Percentiles rank a stretch among this genome's conserved stretches.
These are phyloP conservation scores for Erebia palarica DNA, from an alignment of 2,888 invertebrate species.

Conservation along the genomic window DNA sequence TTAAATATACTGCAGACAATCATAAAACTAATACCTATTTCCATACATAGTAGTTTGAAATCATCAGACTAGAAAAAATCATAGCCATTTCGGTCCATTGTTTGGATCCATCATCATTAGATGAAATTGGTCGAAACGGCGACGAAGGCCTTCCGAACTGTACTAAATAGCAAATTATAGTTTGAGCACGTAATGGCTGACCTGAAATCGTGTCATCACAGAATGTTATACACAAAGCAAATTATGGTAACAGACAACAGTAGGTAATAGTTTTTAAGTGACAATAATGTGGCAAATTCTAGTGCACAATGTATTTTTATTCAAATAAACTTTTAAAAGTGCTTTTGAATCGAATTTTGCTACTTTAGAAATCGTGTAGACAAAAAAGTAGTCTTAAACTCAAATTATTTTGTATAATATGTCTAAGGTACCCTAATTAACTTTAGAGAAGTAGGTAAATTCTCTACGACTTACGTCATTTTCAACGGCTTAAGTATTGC, in stretches of 20 bases:
- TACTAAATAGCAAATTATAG: background rate
- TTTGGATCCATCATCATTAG: slow-evolving; percentile 24
- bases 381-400: no score
- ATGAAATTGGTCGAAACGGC: slow-evolving; percentile 31
- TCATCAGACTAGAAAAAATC: slow-evolving; percentile 32
- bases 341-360: no score
- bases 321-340: no score
- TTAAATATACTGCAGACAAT: background rate
- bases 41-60: slow-evolving; percentile 21
- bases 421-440: no score
- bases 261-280: no score
- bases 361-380: no score
- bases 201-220: slow-evolving; percentile 10
- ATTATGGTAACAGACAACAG: background rate
- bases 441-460: background rate
- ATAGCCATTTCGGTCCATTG: slow-evolving; percentile 19
- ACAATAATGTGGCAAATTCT: no score
- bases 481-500: background rate
- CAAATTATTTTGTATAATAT: no score
- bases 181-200: slow-evolving; percentile 14
- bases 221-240: background rate
- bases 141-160: slow-evolving; percentile 15
- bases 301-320: no score
- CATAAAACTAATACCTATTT: background rate
- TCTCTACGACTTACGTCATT: background rate